These are phyloP conservation scores for Carterocephalus palaemon DNA, from an alignment of 2,888 invertebrate species.

Conservation along the genomic window DNA sequence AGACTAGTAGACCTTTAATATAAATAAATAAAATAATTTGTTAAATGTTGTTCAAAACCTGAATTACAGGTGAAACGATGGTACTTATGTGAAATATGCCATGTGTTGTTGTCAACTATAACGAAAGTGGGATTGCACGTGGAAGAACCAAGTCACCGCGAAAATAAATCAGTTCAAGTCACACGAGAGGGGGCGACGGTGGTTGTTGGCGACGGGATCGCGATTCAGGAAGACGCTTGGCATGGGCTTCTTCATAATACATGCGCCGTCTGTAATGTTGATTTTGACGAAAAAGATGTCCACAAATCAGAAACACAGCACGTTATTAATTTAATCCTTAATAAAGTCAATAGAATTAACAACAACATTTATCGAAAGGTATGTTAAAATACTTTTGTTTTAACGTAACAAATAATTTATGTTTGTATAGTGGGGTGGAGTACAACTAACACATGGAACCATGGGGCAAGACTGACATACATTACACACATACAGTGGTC, in stretches of 20 bases:
- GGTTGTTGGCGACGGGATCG: slow-evolving; percentile 41
- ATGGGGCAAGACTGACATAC: too few relatives aligned
- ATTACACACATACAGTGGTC: too few relatives aligned
- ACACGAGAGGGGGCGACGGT: slow-evolving; percentile 37
- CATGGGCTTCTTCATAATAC: slow-evolving; percentile 48
- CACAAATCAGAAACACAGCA: slow-evolving; percentile 47
- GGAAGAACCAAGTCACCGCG: slow-evolving; percentile 39
- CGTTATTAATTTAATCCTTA: slow-evolving; percentile 47
- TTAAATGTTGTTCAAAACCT: background rate
- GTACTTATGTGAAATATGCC: slow-evolving; percentile 58
- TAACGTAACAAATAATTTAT: background rate
- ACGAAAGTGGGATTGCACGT: slow-evolving; percentile 49
- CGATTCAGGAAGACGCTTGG: slow-evolving; percentile 50
- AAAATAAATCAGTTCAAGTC: slow-evolving; percentile 36
- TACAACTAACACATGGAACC: too few relatives aligned
- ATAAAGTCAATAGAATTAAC: slow-evolving; percentile 39
- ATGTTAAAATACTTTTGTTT: slow-evolving; percentile 21
- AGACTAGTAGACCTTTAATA: too few relatives aligned
- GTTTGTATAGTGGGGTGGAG: too few relatives aligned
- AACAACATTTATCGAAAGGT: slow-evolving; percentile 48
- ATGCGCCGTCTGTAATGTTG: slow-evolving; percentile 51
- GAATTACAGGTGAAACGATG: slow-evolving; percentile 50
- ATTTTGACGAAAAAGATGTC: slow-evolving; percentile 41
- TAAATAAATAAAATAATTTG: background rate
- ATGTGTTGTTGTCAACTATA: slow-evolving; percentile 41